phyloP scores from a whole-genome alignment of 92 coral and sea anemone species.

The Phenganax stokvisi region DNA sequence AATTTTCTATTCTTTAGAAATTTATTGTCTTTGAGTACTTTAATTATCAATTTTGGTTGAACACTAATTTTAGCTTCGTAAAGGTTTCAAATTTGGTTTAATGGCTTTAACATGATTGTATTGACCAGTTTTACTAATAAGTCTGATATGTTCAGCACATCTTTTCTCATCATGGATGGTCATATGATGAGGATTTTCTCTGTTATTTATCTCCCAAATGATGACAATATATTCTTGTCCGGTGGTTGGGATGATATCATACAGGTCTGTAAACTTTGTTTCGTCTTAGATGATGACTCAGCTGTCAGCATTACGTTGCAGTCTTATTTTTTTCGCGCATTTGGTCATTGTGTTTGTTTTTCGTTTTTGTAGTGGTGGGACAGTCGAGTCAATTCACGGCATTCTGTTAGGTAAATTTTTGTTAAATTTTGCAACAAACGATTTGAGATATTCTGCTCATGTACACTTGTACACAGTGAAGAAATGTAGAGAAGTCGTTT shows the following conservation, averaged over 20 bases:
- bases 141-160: conserved; percentile 53
- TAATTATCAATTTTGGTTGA: background rate
- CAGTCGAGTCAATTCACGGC: conserved; percentile 79
- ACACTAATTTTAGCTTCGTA: no score
- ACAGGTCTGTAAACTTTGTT: conserved; percentile 54
- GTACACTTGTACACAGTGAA: no score
- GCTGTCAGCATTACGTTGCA: background rate
- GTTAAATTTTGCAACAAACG: no score
- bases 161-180: conserved; percentile 96
- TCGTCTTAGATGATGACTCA: background rate
- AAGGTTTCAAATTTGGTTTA: no score
- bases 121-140: no score
- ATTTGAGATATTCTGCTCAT: no score
- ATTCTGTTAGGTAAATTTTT: conserved; percentile 62
- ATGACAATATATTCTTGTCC: conserved; percentile 71
- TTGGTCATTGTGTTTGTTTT: conserved; percentile 6
- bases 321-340: background rate
- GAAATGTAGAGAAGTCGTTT: no score
- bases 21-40: background rate
- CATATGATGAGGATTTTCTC: conserved; percentile 93
- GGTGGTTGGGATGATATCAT: conserved; percentile 99
- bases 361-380: conserved; percentile 78
- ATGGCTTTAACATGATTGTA: no score
- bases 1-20: no score
- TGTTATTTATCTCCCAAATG: conserved; percentile 75